These are phyloP conservation scores for Drepana falcataria DNA, from an alignment of 2,888 invertebrate species.

Conservation along the genomic window DNA sequence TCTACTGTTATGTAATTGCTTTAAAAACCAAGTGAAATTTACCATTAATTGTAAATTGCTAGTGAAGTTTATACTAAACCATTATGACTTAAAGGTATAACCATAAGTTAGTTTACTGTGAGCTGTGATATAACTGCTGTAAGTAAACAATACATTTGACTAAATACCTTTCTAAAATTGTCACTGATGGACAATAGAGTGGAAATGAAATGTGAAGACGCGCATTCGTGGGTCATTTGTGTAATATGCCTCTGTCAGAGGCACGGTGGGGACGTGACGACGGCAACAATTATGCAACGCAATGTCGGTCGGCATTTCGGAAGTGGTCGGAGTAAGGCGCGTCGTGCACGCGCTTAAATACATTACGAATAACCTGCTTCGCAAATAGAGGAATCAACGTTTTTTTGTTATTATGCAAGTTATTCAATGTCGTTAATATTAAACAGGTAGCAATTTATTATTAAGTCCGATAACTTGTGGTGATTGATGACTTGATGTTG, in stretches of 20 bases:
- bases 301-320: slow-evolving; percentile 52
- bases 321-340: slow-evolving; percentile 26
- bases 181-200: not conserved
- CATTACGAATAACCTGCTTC: not conserved
- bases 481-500: too few relatives aligned
- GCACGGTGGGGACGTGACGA: not conserved
- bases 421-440: too few relatives aligned
- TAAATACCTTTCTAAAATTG: not conserved
- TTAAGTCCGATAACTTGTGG: too few relatives aligned
- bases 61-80: too few relatives aligned
- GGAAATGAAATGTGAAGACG: not conserved
- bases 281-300: slow-evolving; percentile 43
- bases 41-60: too few relatives aligned
- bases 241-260: not conserved
- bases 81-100: too few relatives aligned
- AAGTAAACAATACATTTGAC: not conserved
- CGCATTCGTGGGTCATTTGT: not conserved
- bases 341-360: slow-evolving; percentile 11
- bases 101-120: too few relatives aligned
- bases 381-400: not conserved
- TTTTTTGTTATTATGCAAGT: not conserved
- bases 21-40: too few relatives aligned
- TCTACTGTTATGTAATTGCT: too few relatives aligned
- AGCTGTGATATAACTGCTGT: not conserved
- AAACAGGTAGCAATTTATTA: too few relatives aligned